phyloP scores from a whole-genome alignment of 2,797 vertebrate species.

The Chiroxiphia lanceolata region DNA sequence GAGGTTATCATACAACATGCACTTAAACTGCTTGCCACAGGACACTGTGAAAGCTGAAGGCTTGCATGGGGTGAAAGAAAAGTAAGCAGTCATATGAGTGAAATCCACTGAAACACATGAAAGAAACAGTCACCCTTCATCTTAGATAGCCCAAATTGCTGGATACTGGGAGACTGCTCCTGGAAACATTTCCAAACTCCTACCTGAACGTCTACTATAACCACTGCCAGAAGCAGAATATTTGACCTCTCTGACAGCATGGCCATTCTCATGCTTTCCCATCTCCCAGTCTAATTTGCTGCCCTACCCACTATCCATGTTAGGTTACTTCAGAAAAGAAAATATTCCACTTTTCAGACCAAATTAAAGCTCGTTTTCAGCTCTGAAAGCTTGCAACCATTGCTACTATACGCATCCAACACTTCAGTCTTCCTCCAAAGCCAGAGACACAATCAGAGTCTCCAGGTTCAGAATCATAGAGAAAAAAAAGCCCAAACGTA shows the following conservation, averaged over 20 bases:
- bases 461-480: background rate
- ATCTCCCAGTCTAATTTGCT: background rate
- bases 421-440: background rate
- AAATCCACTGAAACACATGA: accelerated
- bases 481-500: background rate
- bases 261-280: background rate
- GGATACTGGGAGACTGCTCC: background rate
- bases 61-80: background rate
- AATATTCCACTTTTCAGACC: background rate
- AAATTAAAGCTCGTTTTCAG: background rate
- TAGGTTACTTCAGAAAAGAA: background rate
- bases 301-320: background rate
- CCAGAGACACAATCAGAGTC: background rate
- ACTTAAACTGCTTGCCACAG: background rate
- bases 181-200: background rate
- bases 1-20: accelerated
- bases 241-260: background rate
- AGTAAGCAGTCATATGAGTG: background rate
- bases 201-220: background rate
- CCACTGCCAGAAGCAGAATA: background rate
- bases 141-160: background rate
- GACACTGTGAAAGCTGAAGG: background rate
- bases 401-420: background rate
- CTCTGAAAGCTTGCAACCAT: background rate
- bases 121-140: background rate